A percentile compares a stretch with the other conserved stretches of the same genome.
These are phyloP conservation scores for Meloe dianella DNA, from an alignment of 2,888 invertebrate genomes.

Conservation along the genomic window DNA sequence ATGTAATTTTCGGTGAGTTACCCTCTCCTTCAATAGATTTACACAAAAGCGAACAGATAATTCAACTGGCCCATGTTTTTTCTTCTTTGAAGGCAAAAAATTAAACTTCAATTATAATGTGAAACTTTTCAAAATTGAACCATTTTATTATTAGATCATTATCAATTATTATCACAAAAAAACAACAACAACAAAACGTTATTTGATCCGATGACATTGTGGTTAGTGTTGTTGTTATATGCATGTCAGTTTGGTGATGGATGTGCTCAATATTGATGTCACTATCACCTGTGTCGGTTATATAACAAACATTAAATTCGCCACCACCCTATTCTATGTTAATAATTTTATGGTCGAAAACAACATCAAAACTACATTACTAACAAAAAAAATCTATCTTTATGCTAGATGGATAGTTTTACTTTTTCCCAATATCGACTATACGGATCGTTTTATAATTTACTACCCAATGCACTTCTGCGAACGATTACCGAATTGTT, in stretches of 20 bases:
- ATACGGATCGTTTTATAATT: conserved; percentile 14
- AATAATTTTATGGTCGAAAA: conserved; percentile 35
- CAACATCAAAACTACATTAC: conserved; percentile 22
- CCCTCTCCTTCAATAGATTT: not conserved
- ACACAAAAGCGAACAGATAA: not conserved
- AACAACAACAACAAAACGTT: not conserved
- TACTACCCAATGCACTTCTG: conserved; percentile 18
- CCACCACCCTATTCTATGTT: conserved; percentile 33
- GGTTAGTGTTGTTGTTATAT: conserved; percentile 56
- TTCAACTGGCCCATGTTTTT: not conserved
- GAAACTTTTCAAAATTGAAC: no score
- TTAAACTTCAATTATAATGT: not conserved
- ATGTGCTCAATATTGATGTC: conserved; percentile 57
- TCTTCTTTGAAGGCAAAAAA: not conserved
- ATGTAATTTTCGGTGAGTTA: not conserved
- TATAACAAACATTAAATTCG: conserved; percentile 36
- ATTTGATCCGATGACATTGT: conserved; percentile 46
- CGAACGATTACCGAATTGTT: conserved; percentile 16
- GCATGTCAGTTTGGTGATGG: conserved; percentile 56
- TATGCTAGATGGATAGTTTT: not conserved
- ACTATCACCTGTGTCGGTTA: conserved; percentile 39
- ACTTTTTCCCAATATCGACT: not conserved
- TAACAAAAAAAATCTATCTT: not conserved
- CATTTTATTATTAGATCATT: not conserved
- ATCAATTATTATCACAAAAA: not conserved